Evolutionary conservation across 2,113 vertebrate species (phyloP), one percentile per base, ranked within the genome.

Genomic region (Copsychus sechellarum): DNA sequence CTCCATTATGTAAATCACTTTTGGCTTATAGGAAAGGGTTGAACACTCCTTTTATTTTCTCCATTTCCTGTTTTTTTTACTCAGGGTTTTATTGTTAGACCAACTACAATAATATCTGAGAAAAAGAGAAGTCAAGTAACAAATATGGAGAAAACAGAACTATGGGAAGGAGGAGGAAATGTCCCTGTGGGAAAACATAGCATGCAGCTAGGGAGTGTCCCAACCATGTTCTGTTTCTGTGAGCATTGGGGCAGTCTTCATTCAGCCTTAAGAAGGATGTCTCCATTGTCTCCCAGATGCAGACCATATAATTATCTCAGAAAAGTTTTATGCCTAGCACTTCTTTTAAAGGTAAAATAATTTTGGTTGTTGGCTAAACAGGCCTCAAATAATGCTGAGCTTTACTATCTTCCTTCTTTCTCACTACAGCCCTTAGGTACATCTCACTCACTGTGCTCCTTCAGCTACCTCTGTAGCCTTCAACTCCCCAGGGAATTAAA

Each of bases 221-320:
- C 3, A 0, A 14, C 29, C 43, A 77, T 15, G 40, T 47, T 82
- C 42, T 0, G 1, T 17, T 80, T 81, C 29, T 4, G 31, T 61
- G 64, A 73, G n/a, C 1, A 2, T 11, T 2, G 0, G 40, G 23
- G 9, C 18, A 88, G 9, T 31, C 38, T 15, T 69, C 21, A 20
- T 65, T 65, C 78, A 64, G 45, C 45, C 26, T 40, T 65, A 73
- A 80, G 72, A 72, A 67, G 28, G 13, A 60, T 15, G 45, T 14
- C 60, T 45, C 2, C 0, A 6, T 38, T 89, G 19, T 76, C 14
- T 80, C 62, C 36, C 51, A 64, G 71, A 80, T n/a, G 4, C 17
- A 61, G 36, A 42, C 21, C 0, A 0, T 28, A 4, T 14, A 72
- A 51, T 21, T 24, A 43, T 24, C 11, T 16, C 18, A 66, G 54